Evolutionary conservation across 2,888 invertebrate species (phyloP).

Genomic region (Flexamia atlantica): DNA sequence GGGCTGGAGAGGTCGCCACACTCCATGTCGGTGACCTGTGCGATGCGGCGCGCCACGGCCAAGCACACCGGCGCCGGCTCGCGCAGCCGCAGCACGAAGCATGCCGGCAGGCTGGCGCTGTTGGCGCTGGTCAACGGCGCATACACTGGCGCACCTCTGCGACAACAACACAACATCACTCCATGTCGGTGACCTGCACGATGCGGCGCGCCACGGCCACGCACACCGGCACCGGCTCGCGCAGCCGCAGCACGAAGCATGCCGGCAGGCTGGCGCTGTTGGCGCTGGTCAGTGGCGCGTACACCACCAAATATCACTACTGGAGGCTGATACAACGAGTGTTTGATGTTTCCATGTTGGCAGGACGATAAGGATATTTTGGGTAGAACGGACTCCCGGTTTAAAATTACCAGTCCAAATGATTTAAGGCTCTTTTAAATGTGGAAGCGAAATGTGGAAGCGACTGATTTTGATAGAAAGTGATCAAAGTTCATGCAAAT

Average conservation of each 20-base stretch:
- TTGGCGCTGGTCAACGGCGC: constrained; percentile 89
- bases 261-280: constrained; percentile 96
- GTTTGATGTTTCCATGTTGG: no score
- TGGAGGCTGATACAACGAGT: no score
- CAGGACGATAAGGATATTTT: no score
- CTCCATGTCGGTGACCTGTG: constrained; percentile 79
- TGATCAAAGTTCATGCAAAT: no score
- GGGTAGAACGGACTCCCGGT: no score
- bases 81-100: constrained; percentile 90
- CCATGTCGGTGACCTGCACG: constrained; percentile 80
- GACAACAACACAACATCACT: no score
- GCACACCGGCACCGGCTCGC: constrained; percentile 92
- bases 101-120: constrained; percentile 93
- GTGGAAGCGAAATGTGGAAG: no score
- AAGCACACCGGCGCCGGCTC: constrained; percentile 92
- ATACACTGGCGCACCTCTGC: constrained; percentile 85
- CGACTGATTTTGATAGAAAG: no score
- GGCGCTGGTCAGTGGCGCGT: constrained; percentile 86
- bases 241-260: constrained; percentile 90
- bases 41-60: constrained; percentile 84
- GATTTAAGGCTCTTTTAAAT: no score
- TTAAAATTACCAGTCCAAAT: no score
- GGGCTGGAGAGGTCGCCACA: constrained; percentile 78
- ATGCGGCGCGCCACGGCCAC: constrained; percentile 84
- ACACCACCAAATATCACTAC: no score